Evolutionary conservation across 23 tunicate species (phyloP).

Genomic region (Phallusia fumigata): DNA sequence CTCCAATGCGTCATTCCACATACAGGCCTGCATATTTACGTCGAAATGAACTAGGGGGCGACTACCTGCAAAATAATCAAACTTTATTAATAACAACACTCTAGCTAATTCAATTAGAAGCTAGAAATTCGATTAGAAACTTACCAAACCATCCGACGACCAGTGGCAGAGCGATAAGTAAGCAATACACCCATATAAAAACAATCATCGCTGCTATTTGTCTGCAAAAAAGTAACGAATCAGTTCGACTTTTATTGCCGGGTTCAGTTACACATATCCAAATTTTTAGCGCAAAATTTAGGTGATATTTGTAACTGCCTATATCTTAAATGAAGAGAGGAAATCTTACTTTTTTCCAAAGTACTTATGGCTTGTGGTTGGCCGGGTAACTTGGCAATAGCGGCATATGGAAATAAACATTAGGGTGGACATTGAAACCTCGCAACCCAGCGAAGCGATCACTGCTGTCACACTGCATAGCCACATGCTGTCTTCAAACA

Average conservation of each 20-base stretch:
- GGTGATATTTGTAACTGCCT: too few species aligned
- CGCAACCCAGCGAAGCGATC: conserved; percentile 29
- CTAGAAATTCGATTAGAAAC: not conserved
- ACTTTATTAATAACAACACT: too few species aligned
- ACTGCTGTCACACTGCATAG: conserved; percentile 41
- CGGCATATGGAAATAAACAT: conserved; percentile 41
- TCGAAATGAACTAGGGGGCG: conserved; percentile 38
- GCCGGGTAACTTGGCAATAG: conserved; percentile 20
- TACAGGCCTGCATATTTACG: conserved; percentile 50
- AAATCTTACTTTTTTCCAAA: not conserved
- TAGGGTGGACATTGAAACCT: conserved; percentile 45
- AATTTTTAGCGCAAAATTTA: not conserved
- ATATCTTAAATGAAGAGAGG: not conserved
- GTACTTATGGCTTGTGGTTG: conserved; percentile 4
- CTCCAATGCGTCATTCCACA: conserved; percentile 50
- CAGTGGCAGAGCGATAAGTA: conserved; percentile 50
- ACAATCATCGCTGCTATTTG: conserved; percentile 7
- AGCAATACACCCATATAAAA: conserved; percentile 48
- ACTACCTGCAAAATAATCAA: conserved; percentile 10
- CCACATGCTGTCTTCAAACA: conserved; percentile 16
- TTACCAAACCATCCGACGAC: conserved; percentile 62
- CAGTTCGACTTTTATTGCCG: not conserved
- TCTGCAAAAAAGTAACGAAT: conserved; percentile 10
- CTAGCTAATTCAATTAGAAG: too few species aligned
- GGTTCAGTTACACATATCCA: not conserved